Percentiles rank a stretch among this genome's conserved stretches.
Evolutionary conservation across 2,888 invertebrate genomes (phyloP).

Genomic region (Lithophane ornitopus): DNA sequence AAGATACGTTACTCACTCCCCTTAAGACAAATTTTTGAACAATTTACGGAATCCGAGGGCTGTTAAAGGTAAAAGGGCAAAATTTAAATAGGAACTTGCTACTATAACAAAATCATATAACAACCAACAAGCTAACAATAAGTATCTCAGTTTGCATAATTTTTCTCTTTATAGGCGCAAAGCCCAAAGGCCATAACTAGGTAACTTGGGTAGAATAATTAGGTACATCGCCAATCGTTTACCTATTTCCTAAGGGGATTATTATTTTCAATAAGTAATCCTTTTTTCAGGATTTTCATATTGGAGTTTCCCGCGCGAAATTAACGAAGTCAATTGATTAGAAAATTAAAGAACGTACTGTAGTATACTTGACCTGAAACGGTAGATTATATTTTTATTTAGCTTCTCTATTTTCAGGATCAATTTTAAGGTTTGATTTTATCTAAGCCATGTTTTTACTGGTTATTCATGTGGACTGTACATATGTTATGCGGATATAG

Average conservation of each 20-base stretch:
- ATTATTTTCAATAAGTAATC: constrained; percentile 55
- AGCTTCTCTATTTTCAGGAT: neutral
- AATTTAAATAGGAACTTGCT: constrained; percentile 17
- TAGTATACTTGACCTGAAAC: constrained; percentile 26
- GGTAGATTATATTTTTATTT: constrained; percentile 23
- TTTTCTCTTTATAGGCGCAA: constrained; percentile 28
- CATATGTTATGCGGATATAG: neutral
- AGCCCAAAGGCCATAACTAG: constrained; percentile 14
- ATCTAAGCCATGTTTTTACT: neutral
- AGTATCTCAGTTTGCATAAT: constrained; percentile 43
- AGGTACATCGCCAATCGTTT: constrained; percentile 21
- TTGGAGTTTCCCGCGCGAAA: constrained; percentile 4
- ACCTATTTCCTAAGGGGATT: constrained; percentile 36
- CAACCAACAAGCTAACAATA: constrained; percentile 19
- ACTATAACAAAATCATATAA: constrained; percentile 45
- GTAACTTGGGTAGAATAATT: constrained; percentile 21
- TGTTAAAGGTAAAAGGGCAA: constrained; percentile 24
- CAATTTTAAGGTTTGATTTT: neutral
- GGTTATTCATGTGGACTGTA: neutral
- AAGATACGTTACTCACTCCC: too few relatives aligned
- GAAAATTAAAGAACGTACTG: constrained; percentile 38
- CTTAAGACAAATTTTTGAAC: constrained; percentile 10
- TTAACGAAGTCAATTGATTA: constrained; percentile 48
- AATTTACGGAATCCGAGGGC: constrained; percentile 20
- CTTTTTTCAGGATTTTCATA: constrained; percentile 24